phyloP scores from a whole-genome alignment of 2,888 invertebrate species.

The Diarsia mendica region DNA sequence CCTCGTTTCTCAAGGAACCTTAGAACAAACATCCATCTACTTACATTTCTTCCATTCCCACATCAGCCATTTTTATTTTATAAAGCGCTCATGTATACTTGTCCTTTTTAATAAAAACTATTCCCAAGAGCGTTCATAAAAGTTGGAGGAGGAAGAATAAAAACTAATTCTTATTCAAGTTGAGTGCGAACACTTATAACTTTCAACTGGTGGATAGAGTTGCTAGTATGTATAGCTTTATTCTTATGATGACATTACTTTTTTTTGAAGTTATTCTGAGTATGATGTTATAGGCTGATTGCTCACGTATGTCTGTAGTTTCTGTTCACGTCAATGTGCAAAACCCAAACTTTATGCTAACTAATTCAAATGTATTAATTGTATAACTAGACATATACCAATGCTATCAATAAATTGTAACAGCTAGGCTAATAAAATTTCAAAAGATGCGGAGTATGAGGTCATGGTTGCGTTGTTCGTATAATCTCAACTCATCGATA shows the following conservation, averaged over 20 bases:
- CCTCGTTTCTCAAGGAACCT: slow-evolving; percentile 41
- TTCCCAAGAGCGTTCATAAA: slow-evolving; percentile 53
- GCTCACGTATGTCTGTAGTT: not conserved
- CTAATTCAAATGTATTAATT: not conserved
- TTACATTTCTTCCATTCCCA: slow-evolving; percentile 37
- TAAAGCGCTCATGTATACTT: slow-evolving; percentile 47
- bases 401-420: not conserved
- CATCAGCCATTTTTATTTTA: slow-evolving; percentile 50
- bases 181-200: slow-evolving; percentile 68
- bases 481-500: slow-evolving; percentile 6
- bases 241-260: slow-evolving; percentile 33
- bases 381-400: not conserved
- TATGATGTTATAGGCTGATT: not conserved
- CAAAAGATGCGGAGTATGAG: slow-evolving; percentile 1
- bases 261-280: slow-evolving; percentile 1
- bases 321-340: not conserved
- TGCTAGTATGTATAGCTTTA: slow-evolving; percentile 50
- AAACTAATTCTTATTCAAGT: slow-evolving; percentile 71
- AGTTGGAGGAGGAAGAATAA: slow-evolving; percentile 57
- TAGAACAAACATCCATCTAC: slow-evolving; percentile 34
- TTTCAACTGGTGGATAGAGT: slow-evolving; percentile 61
- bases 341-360: not conserved
- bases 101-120: slow-evolving; percentile 59
- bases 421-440: not conserved
- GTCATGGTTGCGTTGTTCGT: not conserved